phyloP scores from a whole-genome alignment of 2,797 vertebrate genomes.

The Thaleichthys pacificus region DNA sequence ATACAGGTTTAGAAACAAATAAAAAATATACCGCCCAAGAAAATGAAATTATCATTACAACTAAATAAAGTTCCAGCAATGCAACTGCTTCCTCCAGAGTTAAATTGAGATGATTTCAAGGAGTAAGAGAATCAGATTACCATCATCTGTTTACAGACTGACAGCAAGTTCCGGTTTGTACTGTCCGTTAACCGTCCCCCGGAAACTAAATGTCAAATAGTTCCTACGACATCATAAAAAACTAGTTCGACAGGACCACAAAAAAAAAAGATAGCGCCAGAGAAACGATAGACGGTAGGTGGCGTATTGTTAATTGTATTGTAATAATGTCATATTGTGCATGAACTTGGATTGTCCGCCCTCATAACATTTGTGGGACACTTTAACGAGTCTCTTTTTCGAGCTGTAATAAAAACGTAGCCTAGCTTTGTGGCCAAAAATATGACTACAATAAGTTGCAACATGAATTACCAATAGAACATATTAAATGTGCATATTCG shows the following conservation, averaged over 20 bases:
- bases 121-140: constrained; percentile 24
- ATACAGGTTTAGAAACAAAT: constrained; percentile 74
- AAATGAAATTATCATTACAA: constrained; percentile 79
- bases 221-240: neutral
- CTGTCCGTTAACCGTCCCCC: constrained; percentile 54
- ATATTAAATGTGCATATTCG: too few species aligned
- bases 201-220: constrained; percentile 17
- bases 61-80: constrained; percentile 76
- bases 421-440: too few species aligned
- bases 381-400: too few species aligned
- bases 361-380: too few species aligned
- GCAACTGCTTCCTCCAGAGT: constrained; percentile 79
- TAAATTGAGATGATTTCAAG: constrained; percentile 37
- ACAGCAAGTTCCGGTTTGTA: constrained; percentile 71
- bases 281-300: too few species aligned
- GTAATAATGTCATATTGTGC: too few species aligned
- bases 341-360: too few species aligned
- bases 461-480: too few species aligned
- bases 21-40: constrained; percentile 81
- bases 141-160: constrained; percentile 32
- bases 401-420: too few species aligned
- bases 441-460: too few species aligned
- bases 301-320: too few species aligned
- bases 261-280: too few species aligned
- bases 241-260: neutral